A percentile compares a stretch with the other conserved stretches of the same genome.
phyloP scores from a whole-genome alignment of 2,113 vertebrate species.

The Otolemur garnettii region DNA sequence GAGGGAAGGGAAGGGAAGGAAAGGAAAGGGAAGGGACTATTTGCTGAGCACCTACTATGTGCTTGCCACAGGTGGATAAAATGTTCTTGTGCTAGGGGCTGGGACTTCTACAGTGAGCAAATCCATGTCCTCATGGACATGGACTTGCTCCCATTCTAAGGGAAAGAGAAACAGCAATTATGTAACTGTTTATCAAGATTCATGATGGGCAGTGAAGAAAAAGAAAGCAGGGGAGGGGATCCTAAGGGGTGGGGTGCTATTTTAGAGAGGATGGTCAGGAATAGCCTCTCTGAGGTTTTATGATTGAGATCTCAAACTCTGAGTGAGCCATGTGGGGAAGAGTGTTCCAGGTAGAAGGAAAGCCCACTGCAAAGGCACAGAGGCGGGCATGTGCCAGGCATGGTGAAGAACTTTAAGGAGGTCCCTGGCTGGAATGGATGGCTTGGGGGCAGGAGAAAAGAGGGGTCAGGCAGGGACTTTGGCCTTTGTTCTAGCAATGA shows the following conservation, averaged over 20 bases:
- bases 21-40: background rate
- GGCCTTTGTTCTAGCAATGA: background rate
- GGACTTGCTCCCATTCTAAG: background rate
- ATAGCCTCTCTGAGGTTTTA: background rate
- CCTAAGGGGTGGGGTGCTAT: no score
- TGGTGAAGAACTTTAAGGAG: background rate
- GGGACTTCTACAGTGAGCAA: background rate
- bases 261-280: background rate
- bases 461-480: background rate
- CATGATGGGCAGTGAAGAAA: background rate
- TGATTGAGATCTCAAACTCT: background rate
- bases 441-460: background rate
- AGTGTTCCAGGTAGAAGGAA: background rate
- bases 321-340: background rate
- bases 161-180: background rate
- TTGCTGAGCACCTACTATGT: background rate
- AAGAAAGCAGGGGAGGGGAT: background rate
- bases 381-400: background rate
- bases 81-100: background rate
- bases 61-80: background rate
- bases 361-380: background rate
- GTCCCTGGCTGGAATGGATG: background rate
- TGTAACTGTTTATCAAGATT: background rate
- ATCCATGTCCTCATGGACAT: background rate
- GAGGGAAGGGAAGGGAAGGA: no score